Evolutionary conservation across 1,140 invertebrate species (phyloP).

Genomic region (Drosophila pandora): DNA sequence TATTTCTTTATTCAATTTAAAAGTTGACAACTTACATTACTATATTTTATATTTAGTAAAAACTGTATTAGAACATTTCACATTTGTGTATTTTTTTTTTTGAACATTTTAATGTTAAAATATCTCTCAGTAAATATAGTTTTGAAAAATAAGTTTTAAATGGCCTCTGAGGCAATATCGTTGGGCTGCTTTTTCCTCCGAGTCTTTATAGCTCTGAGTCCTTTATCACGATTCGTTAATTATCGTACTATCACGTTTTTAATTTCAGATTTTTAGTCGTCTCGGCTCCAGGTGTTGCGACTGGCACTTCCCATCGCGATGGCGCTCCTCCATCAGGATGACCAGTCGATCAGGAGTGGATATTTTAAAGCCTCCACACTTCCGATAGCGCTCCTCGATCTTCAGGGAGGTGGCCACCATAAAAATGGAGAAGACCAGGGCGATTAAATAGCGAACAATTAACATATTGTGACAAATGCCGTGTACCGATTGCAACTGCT

Average conservation of each 20-base stretch:
- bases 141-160: background rate
- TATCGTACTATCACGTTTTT: conserved; percentile 3
- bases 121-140: background rate
- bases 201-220: background rate
- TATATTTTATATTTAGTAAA: too few relatives aligned
- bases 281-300: conserved; percentile 28
- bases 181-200: background rate
- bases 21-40: too few relatives aligned
- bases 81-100: background rate
- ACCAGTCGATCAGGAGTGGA: conserved; percentile 71
- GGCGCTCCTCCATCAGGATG: conserved; percentile 47
- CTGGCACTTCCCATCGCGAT: conserved; percentile 9
- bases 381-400: conserved; percentile 52
- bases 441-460: conserved; percentile 68
- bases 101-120: background rate
- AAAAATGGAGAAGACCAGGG: conserved; percentile 69
- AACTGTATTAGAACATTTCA: too few relatives aligned
- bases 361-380: conserved; percentile 53
- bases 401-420: conserved; percentile 69
- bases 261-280: conserved; percentile 29
- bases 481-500: conserved; percentile 38
- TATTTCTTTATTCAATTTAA: too few relatives aligned
- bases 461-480: conserved; percentile 53
- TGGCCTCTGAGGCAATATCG: conserved; percentile 30
- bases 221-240: conserved; percentile 18